phyloP scores from a whole-genome alignment of 2,113 vertebrate genomes.

The Bos taurus region ARS-UCD2.0 NC_037346.1:36839501-36840000 shows the following conservation, averaged over 20 bases:
- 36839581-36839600: not conserved
- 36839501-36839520: not conserved
- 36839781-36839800: not conserved
- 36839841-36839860: not conserved
- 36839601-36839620: not conserved
- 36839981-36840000: not conserved
- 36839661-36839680: not conserved
- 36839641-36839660: not conserved
- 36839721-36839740: not conserved
- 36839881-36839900: not conserved
- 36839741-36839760: not conserved
- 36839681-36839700: not conserved
- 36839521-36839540: not conserved
- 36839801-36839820: not conserved
- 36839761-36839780: not conserved
- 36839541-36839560: not conserved
- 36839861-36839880: not conserved
- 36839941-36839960: not conserved
- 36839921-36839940: not conserved
- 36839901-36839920: not conserved
- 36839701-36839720: not conserved
- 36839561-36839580: not conserved
- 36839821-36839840: not conserved
- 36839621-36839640: not conserved
- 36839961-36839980: not conserved